Evolutionary conservation across 2,888 invertebrate species (phyloP), one percentile per base, ranked within the genome.

Genomic region (Ptilodon capucinus): DNA sequence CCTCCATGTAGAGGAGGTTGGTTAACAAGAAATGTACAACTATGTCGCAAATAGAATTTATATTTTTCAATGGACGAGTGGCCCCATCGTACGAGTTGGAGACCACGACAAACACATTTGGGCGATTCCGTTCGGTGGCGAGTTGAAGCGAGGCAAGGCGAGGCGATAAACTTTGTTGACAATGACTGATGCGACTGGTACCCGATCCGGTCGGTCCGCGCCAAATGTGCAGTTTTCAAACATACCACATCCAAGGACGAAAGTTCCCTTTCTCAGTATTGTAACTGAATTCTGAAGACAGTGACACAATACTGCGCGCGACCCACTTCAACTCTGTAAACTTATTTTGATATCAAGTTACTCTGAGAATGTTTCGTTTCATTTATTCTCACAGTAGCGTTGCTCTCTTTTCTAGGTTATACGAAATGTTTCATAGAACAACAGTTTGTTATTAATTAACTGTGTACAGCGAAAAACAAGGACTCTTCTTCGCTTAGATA

Each of bases 101-200:
- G 75, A 78, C 80, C 81, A 79, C 83, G 82, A 79, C 79, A 85
- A 85, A 86, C 80, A 86, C 82, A 80, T 83, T 80, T 74, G 70
- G 73, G 65, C 70, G 76, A 77, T 77, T 76, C 77, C 68, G 72
- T 71, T 68, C 64, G 63, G 59, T 51, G 14, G 17, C 3, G 40
- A 40, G 25, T 32, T 41, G 32, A 58, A 54, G 61, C 42, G 32
- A 58, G 55, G 61, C 63, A 65, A 68, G 60, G 62, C 64, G 57
- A 53, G 51, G 73, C 74, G 78, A 81, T 81, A 83, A 84, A 86
- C 75, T 85, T 86, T 80, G 84, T 84, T 86, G 88, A 87, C 88
- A 86, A 85, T 84, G 85, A 86, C 81, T 81, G 85, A 88, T 86
- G 83, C 76, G 64, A 63, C 67, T 60, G 69, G 64, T 64, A 63